Evolutionary conservation across 2,888 invertebrate genomes (phyloP).

Genomic region (Hofmannophila pseudospretella): DNA sequence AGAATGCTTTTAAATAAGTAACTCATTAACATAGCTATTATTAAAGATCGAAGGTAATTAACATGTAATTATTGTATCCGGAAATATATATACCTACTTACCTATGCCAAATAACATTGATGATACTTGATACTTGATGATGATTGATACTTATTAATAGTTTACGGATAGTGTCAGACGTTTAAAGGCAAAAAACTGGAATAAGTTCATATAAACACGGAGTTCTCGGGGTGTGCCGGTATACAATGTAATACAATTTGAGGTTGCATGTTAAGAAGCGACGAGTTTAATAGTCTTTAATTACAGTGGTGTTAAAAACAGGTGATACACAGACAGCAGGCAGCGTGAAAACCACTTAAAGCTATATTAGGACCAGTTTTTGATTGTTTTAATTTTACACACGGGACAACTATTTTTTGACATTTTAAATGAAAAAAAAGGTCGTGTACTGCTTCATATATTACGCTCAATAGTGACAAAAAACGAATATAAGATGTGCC

Average conservation of each 20-base stretch:
- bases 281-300: slow-evolving; percentile 10
- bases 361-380: too few species aligned
- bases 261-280: slow-evolving; percentile 9
- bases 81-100: neutral
- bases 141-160: too few species aligned
- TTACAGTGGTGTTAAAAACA: slow-evolving; percentile 4
- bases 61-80: neutral
- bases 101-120: neutral
- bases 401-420: too few species aligned
- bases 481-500: too few species aligned
- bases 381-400: too few species aligned
- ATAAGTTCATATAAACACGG: too few species aligned
- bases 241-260: slow-evolving; percentile 6
- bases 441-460: too few species aligned
- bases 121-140: neutral
- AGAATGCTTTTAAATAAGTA: neutral
- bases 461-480: too few species aligned
- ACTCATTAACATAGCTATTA: slow-evolving; percentile 1
- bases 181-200: too few species aligned
- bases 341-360: neutral
- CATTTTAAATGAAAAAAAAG: too few species aligned
- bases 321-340: slow-evolving; percentile 2
- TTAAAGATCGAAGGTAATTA: slow-evolving; percentile 1
- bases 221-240: neutral
- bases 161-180: too few species aligned